phyloP scores from a whole-genome alignment of 2,797 vertebrate species.

The Falco concolor region DNA sequence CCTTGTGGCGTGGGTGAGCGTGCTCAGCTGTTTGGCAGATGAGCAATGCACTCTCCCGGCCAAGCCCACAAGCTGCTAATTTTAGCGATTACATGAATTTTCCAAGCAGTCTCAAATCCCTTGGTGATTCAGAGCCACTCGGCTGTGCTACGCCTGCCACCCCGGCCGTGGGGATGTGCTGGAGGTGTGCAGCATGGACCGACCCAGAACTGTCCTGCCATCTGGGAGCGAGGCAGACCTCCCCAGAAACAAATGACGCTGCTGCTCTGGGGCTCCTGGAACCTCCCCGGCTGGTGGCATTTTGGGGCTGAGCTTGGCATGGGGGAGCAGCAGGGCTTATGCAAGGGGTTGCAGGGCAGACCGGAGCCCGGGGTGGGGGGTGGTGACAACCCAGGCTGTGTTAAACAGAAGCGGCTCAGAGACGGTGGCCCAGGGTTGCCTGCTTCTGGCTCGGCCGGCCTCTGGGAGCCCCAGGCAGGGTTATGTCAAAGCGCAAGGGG shows the following conservation, averaged over 20 bases:
- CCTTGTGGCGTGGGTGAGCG: neutral
- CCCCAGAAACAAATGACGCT: neutral
- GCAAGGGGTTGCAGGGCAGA: neutral
- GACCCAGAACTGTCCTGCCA: neutral
- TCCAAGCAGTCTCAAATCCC: neutral
- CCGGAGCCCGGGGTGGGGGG: neutral
- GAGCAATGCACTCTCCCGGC: neutral
- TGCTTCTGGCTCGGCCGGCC: neutral
- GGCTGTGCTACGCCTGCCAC: neutral
- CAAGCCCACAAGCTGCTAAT: slow-evolving; percentile 51
- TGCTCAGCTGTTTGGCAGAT: slow-evolving; percentile 44
- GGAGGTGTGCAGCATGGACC: neutral
- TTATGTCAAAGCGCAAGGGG: neutral
- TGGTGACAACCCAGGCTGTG: neutral
- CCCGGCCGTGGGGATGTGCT: neutral
- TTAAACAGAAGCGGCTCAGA: neutral
- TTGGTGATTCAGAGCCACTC: neutral
- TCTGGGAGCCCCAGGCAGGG: neutral
- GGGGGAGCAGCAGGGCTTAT: neutral
- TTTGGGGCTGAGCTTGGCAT: rapidly evolving
- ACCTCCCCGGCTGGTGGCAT: rapidly evolving
- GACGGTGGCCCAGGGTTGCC: neutral
- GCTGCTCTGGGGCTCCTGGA: neutral
- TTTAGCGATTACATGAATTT: slow-evolving; percentile 40
- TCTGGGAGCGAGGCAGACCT: neutral